Base-by-base conservation (phyloP, 2,113 vertebrate genomes). In the Empidonax traillii region DNA sequence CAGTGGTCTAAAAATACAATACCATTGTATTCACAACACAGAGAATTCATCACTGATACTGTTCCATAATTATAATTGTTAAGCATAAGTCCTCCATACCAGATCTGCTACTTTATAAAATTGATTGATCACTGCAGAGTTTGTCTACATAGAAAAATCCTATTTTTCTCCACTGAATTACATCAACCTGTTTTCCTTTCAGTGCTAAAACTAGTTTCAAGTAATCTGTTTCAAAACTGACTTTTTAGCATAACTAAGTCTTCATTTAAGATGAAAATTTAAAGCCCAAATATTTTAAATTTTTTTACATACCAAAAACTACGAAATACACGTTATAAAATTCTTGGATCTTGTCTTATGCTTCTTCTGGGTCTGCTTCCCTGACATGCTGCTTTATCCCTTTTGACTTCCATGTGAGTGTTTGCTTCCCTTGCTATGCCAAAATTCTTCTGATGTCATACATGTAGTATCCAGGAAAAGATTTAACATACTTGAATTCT, bases 51-150 rank as follows among this genome's bases (percentile, higher is more conserved):
- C 86, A 91, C 24, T 91, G 76, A 74, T 93, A 77, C 27, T n/a
- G 83, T 81, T 92, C 71, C 53, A 53, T 95, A 96, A 95, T 96
- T 92, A 65, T 67, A 90, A 93, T 66, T 96, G 59, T 90, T 91
- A 89, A 95, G 55, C 33, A 12, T 59, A 94, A 94, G 68, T 94
- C 62, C 49, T 66, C 58, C 15, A 66, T 89, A 86, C 17, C 53
- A 85, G 83, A 84, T 96, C 69, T 90, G 39, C 68, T 88, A 37
- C 52, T 85, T 83, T 71, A 87, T 91, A 90, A 77, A 72, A 84
- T 47, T 77, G 71, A 87, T 69, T 89, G 89, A 91, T 93, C 76
- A 72, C 67, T 87, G 47, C 31, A 74, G 90, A 81, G 31, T 85
- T 84, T 91, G 63, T 90, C 79, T 92, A 66, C 37, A 47, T 62